Conservation (phyloP, 2,888 invertebrate species). For the Creontiades dilutus region DNA sequence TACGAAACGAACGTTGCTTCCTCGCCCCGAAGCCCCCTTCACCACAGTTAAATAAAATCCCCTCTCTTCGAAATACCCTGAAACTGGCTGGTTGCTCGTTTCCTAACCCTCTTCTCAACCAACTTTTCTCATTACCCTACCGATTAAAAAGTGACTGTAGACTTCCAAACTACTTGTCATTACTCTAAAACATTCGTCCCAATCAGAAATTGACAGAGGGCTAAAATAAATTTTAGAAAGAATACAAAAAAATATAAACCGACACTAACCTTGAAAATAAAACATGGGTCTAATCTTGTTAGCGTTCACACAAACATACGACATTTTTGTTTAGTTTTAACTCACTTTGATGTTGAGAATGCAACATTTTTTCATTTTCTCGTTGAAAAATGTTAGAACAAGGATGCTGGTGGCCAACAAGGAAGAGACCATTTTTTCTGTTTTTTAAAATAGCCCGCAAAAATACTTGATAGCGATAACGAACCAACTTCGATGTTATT, state of each 20-base stretch:
- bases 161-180: slow-evolving; percentile 36
- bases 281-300: not conserved
- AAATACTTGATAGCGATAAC: not conserved
- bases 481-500: not conserved
- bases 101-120: slow-evolving; percentile 13
- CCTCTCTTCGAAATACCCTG: not conserved
- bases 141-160: slow-evolving; percentile 50
- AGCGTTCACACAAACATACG: slow-evolving; percentile 9
- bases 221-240: not conserved
- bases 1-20: not conserved
- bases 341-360: slow-evolving; percentile 47
- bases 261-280: not conserved
- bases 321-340: slow-evolving; percentile 42
- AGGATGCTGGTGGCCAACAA: slow-evolving; percentile 69
- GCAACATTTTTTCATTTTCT: not conserved
- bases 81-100: slow-evolving; percentile 12
- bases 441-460: not conserved
- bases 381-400: slow-evolving; percentile 53
- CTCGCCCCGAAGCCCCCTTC: not conserved
- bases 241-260: not conserved
- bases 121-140: slow-evolving; percentile 61
- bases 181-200: not conserved
- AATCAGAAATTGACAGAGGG: slow-evolving; percentile 12
- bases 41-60: not conserved
- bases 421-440: slow-evolving; percentile 50